These are phyloP conservation scores for Agrotis exclamationis DNA, from an alignment of 2,888 invertebrate genomes.

Conservation along the genomic window DNA sequence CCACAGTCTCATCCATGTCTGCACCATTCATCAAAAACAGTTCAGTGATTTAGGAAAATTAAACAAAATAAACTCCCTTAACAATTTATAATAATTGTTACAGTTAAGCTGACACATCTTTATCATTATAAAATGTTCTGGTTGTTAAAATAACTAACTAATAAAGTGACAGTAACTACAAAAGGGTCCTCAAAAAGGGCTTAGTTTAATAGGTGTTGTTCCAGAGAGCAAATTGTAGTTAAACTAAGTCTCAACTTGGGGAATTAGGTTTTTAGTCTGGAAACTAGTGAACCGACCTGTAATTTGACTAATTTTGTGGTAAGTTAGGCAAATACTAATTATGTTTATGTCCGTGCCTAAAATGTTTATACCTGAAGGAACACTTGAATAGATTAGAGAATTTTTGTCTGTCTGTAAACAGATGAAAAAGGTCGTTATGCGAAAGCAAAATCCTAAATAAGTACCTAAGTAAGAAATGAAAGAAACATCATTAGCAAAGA, in stretches of 20 bases:
- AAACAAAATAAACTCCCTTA: too few relatives aligned
- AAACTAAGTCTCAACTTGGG: slow-evolving; percentile 51
- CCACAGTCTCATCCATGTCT: too few relatives aligned
- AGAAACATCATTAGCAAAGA: background rate
- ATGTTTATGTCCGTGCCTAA: slow-evolving; percentile 28
- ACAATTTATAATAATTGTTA: too few relatives aligned
- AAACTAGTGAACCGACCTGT: slow-evolving; percentile 37
- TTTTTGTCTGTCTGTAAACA: background rate
- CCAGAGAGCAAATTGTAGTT: slow-evolving; percentile 51
- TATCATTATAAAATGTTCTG: background rate
- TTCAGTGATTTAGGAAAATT: too few relatives aligned
- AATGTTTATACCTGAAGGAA: slow-evolving; percentile 18
- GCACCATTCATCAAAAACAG: too few relatives aligned
- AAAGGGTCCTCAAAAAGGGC: slow-evolving; percentile 25
- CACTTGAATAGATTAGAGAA: slow-evolving; percentile 8
- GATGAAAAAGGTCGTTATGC: too few relatives aligned
- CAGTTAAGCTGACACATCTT: background rate
- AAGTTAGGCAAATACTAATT: slow-evolving; percentile 50
- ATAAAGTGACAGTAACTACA: slow-evolving; percentile 35
- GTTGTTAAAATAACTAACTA: slow-evolving; percentile 23
- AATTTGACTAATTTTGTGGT: slow-evolving; percentile 58
- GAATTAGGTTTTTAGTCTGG: slow-evolving; percentile 54
- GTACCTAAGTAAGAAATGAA: background rate
- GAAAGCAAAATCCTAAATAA: too few relatives aligned
- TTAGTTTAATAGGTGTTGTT: slow-evolving; percentile 51